These are phyloP conservation scores for Ptycholaimellus sp. DNA, from an alignment of 2,888 invertebrate species.

Conservation along the genomic window DNA sequence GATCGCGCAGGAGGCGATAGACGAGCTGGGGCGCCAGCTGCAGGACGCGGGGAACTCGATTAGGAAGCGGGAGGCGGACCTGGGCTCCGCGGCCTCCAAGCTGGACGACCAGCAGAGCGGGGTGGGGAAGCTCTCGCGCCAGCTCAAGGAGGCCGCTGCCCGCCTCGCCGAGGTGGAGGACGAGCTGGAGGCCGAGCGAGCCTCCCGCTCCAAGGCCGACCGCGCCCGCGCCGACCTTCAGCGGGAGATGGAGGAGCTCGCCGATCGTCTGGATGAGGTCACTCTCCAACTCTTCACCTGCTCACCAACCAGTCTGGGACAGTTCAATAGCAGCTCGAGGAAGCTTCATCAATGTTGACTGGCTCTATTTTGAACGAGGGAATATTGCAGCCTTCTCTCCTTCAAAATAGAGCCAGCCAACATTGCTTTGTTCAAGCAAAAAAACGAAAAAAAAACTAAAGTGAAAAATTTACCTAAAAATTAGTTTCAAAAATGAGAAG, in stretches of 20 bases:
- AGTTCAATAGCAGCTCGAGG: too few relatives aligned
- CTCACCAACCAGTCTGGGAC: too few relatives aligned
- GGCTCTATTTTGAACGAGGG: too few relatives aligned
- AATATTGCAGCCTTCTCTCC: too few relatives aligned
- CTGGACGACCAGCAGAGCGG: constrained; percentile 95
- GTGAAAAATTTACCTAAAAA: too few relatives aligned
- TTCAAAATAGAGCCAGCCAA: too few relatives aligned
- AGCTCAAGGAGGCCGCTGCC: constrained; percentile 91
- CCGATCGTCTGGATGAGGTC: constrained; percentile 93
- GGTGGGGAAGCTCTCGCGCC: constrained; percentile 87
- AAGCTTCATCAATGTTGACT: too few relatives aligned
- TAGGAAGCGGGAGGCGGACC: constrained; percentile 91
- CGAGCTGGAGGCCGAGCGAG: constrained; percentile 75
- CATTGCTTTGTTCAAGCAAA: too few relatives aligned
- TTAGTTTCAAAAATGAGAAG: too few relatives aligned
- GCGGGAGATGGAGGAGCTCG: constrained; percentile 85
- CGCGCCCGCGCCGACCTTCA: constrained; percentile 91
- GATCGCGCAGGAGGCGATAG: constrained; percentile 84
- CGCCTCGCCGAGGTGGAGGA: constrained; percentile 95
- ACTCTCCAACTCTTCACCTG: too few relatives aligned
- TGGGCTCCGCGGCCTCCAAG: constrained; percentile 76
- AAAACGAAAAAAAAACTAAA: too few relatives aligned
- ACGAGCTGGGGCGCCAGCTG: constrained; percentile 89
- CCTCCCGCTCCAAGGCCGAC: constrained; percentile 42
- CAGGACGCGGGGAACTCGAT: constrained; percentile 89